phyloP scores from a whole-genome alignment of 92 coral and sea anemone genomes.

The Diadumene lineata region DNA sequence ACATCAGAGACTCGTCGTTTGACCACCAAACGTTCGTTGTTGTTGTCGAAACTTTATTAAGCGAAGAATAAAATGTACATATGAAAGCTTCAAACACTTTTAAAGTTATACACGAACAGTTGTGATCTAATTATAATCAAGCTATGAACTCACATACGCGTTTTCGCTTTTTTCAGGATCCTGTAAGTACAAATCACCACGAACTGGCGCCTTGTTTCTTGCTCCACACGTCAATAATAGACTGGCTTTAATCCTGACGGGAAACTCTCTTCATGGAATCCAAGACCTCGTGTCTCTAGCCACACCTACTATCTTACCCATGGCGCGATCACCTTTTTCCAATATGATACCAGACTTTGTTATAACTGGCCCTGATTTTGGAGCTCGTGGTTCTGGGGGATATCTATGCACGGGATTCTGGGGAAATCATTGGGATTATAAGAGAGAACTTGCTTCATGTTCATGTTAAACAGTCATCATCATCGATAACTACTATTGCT shows the following conservation, averaged over 20 bases:
- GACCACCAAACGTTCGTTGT: too few relatives aligned
- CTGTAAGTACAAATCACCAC: constrained; percentile 60
- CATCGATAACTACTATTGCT: too few relatives aligned
- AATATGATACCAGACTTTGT: constrained; percentile 97
- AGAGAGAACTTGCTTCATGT: constrained; percentile 70
- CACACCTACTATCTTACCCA: constrained; percentile 97
- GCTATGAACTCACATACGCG: too few relatives aligned
- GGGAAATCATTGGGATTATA: constrained; percentile 92
- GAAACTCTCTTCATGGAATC: constrained; percentile 82
- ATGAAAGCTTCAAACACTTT: too few relatives aligned
- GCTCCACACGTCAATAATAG: constrained; percentile 85
- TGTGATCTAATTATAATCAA: too few relatives aligned
- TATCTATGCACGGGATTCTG: constrained; percentile 94
- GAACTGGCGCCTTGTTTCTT: constrained; percentile 84
- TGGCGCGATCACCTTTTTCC: constrained; percentile 98
- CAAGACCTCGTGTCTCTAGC: constrained; percentile 81
- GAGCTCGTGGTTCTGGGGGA: constrained; percentile 94
- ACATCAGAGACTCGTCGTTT: too few relatives aligned
- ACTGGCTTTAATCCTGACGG: constrained; percentile 85
- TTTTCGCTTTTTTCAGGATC: constrained; percentile 46
- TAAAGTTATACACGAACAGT: too few relatives aligned
- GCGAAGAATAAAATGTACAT: too few relatives aligned
- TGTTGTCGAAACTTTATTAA: too few relatives aligned
- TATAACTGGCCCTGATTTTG: constrained; percentile 94
- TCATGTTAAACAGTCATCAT: constrained; percentile 60